Conservation (phyloP, 2,888 invertebrate genomes). For the Euphydryas editha region DNA sequence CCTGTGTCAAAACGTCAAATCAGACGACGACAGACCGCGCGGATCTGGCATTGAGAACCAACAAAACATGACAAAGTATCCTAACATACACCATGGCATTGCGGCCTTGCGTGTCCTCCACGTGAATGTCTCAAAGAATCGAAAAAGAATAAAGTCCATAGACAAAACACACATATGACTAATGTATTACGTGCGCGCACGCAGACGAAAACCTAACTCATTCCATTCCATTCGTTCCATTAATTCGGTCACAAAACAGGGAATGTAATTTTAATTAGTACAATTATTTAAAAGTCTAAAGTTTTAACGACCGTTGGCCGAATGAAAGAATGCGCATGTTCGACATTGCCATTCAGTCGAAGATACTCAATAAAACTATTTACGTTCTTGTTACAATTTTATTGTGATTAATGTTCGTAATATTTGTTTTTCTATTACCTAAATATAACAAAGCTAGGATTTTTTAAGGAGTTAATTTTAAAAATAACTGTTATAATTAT, state of each 20-base stretch:
- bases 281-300: conserved; percentile 28
- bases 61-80: not conserved
- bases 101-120: conserved; percentile 8
- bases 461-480: no score
- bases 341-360: not conserved
- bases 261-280: conserved; percentile 55
- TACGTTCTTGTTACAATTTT: no score
- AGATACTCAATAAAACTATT: no score
- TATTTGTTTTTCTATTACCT: no score
- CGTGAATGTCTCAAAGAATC: not conserved
- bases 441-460: no score
- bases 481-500: no score
- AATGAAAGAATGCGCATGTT: not conserved
- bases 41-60: not conserved
- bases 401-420: no score
- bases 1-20: no score
- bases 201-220: conserved; percentile 28
- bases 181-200: conserved; percentile 21
- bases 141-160: conserved; percentile 5
- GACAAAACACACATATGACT: conserved; percentile 17
- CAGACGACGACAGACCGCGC: no score
- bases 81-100: not conserved
- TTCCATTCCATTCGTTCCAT: conserved; percentile 52
- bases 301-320: not conserved
- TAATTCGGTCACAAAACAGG: conserved; percentile 51